Percentiles rank a stretch among this genome's conserved stretches.
Conservation (phyloP, 64 coral and sea anemone genomes). For the Exaiptasia diaphana region DNA sequence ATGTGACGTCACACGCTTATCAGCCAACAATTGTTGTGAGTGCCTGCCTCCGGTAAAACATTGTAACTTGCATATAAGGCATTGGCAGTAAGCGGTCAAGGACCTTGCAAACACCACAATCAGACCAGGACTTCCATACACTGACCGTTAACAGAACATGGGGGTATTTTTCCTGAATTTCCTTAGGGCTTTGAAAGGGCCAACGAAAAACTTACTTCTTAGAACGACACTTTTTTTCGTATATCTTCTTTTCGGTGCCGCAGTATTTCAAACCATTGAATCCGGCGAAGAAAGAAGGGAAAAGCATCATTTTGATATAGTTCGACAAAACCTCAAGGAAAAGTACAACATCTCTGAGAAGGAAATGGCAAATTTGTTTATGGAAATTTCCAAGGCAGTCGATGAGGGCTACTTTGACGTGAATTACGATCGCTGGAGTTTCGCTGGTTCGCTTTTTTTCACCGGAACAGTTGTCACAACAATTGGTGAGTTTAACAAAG, state of each 20-base stretch:
- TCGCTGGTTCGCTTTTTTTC: constrained; percentile 90
- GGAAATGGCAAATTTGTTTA: constrained; percentile 78
- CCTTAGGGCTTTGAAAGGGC: constrained; percentile 79
- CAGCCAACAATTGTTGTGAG: constrained; percentile 73
- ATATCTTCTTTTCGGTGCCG: constrained; percentile 85
- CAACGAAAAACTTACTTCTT: constrained; percentile 78
- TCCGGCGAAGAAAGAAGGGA: constrained; percentile 77
- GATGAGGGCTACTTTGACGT: constrained; percentile 95
- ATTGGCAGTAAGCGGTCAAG: constrained; percentile 10
- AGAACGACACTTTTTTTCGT: constrained; percentile 85
- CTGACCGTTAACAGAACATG: constrained; percentile 47
- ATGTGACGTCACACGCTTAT: constrained; percentile 84
- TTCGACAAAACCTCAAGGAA: constrained; percentile 50
- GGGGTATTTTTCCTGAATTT: constrained; percentile 97
- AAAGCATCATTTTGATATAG: constrained; percentile 69
- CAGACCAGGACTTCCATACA: constrained; percentile 15
- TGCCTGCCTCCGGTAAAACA: constrained; percentile 81
- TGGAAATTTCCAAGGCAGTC: constrained; percentile 86
- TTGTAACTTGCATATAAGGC: constrained; percentile 41
- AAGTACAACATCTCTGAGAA: constrained; percentile 95
- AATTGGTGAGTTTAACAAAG: constrained; percentile 72
- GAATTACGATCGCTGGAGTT: constrained; percentile 92
- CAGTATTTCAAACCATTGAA: constrained; percentile 93
- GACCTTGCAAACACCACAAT: constrained; percentile 1
- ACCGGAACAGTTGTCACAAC: constrained; percentile 95